Evolutionary conservation across 2,797 vertebrate species (phyloP), one percentile per base, ranked within the genome.

Genomic region (Salmo trutta): DNA sequence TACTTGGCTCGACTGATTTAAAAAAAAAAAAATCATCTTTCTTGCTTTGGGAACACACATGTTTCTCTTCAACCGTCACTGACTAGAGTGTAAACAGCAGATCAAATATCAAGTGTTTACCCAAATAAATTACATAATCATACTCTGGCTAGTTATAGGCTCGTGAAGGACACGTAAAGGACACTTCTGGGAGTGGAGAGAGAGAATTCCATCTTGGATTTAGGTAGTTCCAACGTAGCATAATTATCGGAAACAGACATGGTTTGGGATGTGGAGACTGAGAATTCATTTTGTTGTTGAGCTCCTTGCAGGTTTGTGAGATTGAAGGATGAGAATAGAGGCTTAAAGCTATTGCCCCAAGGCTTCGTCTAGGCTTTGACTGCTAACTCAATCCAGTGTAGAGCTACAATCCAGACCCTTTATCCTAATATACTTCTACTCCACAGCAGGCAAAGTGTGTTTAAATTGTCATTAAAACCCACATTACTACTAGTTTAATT

Each of bases 71-170:
- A 69, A 78, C 73, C 33, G 16, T 53, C 47, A 7, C 19, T 12
- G 19, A 41, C 5, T 69, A 8, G 16, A 66, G 80, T 67, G 59
- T 70, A 82, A 85, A 80, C 73, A 77, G 24, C 73, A 81, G 80
- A 79, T 86, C 76, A 2, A 65, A 72, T 88, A 83, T 87, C 82
- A 75, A 68, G 75, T 73, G 80, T 80, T 81, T 86, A 79, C 83
- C 80, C 78, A 51, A 15, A 83, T 70, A 78, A 71, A 78, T 84
- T 81, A 79, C 2, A n/a, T 75, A 87, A 84, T 75, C 33, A 73
- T 65, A 64, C 54, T 62, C 56, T 73, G 75, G 79, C 71, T 75
- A 66, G 64, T 41, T 62, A 73, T 65, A 72, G 53, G 75, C 33
- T 14, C 27, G 29, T 67, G 7, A 31, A 7, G 65, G 27, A 24